Conservation (phyloP, 2,113 vertebrate genomes). For the Anser brachyrhynchus region DNA sequence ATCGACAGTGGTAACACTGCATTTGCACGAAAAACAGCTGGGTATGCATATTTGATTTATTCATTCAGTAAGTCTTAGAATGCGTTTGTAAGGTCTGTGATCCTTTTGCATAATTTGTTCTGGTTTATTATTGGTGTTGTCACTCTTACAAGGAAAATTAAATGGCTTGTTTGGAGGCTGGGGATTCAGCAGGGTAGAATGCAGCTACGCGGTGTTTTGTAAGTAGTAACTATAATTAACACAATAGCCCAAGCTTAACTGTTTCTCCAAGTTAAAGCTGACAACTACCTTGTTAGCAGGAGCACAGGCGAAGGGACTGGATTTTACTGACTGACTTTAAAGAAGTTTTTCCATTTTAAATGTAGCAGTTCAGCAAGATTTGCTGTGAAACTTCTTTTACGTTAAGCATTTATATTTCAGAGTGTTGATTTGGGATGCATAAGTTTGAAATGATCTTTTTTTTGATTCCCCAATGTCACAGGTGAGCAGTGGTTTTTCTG, state of each 20-base stretch:
- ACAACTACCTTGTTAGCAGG: neutral
- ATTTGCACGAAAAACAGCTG: neutral
- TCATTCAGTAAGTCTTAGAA: constrained; percentile 20
- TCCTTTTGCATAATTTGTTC: constrained; percentile 31
- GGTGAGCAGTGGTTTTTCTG: neutral
- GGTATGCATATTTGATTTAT: constrained; percentile 44
- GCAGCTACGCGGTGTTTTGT: neutral
- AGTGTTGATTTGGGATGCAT: neutral
- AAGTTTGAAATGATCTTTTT: neutral
- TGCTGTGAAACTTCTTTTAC: neutral
- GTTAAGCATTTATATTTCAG: neutral
- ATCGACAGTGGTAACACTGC: neutral
- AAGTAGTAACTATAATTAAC: constrained; percentile 35
- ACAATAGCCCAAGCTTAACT: neutral
- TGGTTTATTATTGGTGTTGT: constrained; percentile 45
- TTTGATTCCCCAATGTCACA: neutral
- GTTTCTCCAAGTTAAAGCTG: constrained; percentile 32
- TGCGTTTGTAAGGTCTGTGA: constrained; percentile 20
- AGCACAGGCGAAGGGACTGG: neutral
- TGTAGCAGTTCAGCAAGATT: neutral
- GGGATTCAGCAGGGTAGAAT: constrained; percentile 29
- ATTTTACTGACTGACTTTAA: neutral
- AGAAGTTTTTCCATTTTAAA: neutral
- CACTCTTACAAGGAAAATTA: constrained; percentile 18
- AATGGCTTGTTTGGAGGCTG: constrained; percentile 35